Evolutionary conservation across 2,888 invertebrate genomes (phyloP).

Genomic region (Gastracanthus pulcherrimus): DNA sequence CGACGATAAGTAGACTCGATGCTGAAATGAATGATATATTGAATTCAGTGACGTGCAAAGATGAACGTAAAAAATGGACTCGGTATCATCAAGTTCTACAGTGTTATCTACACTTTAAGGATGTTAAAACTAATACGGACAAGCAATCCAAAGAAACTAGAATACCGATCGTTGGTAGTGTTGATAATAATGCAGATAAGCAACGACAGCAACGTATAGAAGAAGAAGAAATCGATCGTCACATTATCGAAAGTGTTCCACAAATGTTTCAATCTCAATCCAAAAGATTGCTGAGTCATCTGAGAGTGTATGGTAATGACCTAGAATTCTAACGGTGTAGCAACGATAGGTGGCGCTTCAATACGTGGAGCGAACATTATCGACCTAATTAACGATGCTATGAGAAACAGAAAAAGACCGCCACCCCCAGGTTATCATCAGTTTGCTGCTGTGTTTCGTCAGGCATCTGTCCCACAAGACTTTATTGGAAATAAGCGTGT

Average conservation of each 20-base stretch:
- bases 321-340: not conserved
- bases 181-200: not conserved
- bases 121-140: not conserved
- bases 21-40: not conserved
- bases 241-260: not conserved
- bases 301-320: not conserved
- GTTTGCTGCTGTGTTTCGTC: not conserved
- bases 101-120: not conserved
- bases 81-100: not conserved
- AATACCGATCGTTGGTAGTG: not conserved
- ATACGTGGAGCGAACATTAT: not conserved
- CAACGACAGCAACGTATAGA: not conserved
- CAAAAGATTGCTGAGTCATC: not conserved
- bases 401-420: not conserved
- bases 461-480: not conserved
- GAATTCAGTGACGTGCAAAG: not conserved
- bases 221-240: not conserved
- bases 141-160: not conserved
- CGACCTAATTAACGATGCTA: not conserved
- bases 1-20: not conserved
- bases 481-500: not conserved
- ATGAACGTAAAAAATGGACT: not conserved
- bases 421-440: not conserved
- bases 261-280: not conserved
- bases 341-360: not conserved